A percentile compares a stretch with the other conserved stretches of the same genome.
Conservation (phyloP, 1,140 invertebrate species). For the Conus ventricosus region DNA sequence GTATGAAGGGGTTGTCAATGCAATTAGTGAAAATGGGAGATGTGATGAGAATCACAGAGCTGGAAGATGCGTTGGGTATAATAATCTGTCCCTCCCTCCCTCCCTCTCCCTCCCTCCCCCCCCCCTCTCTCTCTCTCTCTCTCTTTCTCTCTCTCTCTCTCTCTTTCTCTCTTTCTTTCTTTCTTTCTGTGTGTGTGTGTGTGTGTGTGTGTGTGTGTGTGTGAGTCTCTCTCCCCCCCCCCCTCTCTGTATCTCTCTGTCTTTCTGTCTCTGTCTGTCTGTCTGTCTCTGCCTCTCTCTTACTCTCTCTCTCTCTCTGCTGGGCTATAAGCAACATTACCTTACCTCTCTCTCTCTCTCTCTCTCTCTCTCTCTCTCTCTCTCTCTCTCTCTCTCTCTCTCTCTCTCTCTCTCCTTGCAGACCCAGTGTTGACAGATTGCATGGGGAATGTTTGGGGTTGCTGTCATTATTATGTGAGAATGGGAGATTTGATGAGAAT, state of each 20-base stretch:
- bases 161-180: background rate
- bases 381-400: background rate
- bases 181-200: background rate
- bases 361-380: background rate
- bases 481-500: background rate
- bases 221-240: background rate
- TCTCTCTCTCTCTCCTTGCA: constrained; percentile 6
- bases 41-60: no score
- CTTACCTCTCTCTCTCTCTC: background rate
- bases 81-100: no score
- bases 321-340: no score
- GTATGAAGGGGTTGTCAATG: no score
- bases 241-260: no score
- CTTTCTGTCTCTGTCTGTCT: constrained; percentile 12
- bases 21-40: no score
- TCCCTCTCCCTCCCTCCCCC: background rate
- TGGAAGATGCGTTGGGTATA: no score
- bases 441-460: no score
- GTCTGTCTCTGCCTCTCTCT: no score
- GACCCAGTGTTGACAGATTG: background rate
- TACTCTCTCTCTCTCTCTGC: no score
- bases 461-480: background rate
- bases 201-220: background rate
- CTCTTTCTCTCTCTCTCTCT: background rate
- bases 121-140: background rate